Base-by-base conservation (phyloP, 2,113 vertebrate genomes). In the Hemibagrus wyckioides region DNA sequence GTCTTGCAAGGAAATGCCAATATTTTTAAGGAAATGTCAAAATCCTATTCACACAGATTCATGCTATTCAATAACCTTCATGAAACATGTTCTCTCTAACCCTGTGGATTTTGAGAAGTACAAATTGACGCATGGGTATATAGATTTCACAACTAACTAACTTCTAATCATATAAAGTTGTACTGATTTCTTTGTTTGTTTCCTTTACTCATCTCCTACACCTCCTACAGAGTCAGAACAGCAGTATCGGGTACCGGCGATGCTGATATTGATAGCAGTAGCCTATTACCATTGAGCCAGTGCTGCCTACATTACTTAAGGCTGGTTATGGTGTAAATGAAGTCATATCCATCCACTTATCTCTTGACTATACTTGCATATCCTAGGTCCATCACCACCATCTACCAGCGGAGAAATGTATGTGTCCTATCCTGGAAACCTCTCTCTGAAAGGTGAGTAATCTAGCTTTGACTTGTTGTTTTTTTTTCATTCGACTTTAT, bases 381-480 rank as follows among this genome's bases (percentile, higher is more conserved):
- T 6, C 1, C 52, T 90, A 96, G 96, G 93, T 88, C 93, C 95
- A 0, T 76, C 91, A n/a, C 63, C 88, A 9, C 93, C 89, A 33
- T 89, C 91, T 19, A 92, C 88, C 0, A 92, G 91, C 7, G 90
- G 90, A 0, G 82, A 75, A 0, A 61, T 56, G 1, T 88, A 90
- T 0, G 96, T 97, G 77, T 94, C 89, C 87, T 98, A 98, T 73
- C 97, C 97, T 0, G 96, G 96, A 59, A 98, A 98, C 91, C 95
- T 98, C 87, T 96, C 93, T 48, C 92, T 97, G 80, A 92, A 90
- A 89, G 96, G 97, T 98, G 59, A 92, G 89, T n/a, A 39, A 25
- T 44, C 15, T 7, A 11, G 44, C 44, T 39, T 36, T 41, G 25
- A n/a, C 10, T 52, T 69, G n/a, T 6, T 71, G 28, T 76, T 79